These are phyloP conservation scores for Lycaon pictus DNA, from an alignment of 2,113 vertebrate genomes.

Conservation along the genomic window DNA sequence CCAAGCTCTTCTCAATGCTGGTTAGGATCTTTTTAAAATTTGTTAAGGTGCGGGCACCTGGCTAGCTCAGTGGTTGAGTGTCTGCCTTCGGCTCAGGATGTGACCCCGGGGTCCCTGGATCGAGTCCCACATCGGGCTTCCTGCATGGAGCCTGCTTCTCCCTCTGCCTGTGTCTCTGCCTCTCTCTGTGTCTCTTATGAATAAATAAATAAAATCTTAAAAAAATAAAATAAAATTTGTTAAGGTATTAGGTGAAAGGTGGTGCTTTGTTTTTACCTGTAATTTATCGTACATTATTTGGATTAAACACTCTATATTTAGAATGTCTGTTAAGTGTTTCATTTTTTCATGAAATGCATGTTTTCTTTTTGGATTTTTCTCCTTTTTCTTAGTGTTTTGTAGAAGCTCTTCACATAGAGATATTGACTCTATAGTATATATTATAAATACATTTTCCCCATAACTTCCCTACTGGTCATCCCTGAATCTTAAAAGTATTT, in stretches of 20 bases:
- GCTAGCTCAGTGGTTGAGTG: too few relatives aligned
- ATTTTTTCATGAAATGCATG: not conserved
- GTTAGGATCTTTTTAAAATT: not conserved
- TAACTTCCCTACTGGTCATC: not conserved
- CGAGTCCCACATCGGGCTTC: too few relatives aligned
- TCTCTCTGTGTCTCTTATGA: too few relatives aligned
- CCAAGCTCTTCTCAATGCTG: not conserved
- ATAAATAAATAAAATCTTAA: too few relatives aligned
- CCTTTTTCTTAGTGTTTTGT: not conserved
- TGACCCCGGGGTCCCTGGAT: too few relatives aligned
- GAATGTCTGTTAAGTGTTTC: not conserved
- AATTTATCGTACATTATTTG: not conserved
- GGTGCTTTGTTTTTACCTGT: not conserved
- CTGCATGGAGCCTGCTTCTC: too few relatives aligned
- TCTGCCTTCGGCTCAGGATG: too few relatives aligned
- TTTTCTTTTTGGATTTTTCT: not conserved
- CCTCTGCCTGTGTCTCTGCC: too few relatives aligned
- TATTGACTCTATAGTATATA: not conserved
- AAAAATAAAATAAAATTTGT: not conserved
- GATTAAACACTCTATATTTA: not conserved
- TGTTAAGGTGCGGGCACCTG: not conserved
- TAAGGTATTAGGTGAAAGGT: not conserved
- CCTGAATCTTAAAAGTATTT: slow-evolving; percentile 16
- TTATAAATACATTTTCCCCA: slow-evolving; percentile 13
- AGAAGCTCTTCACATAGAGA: not conserved